A percentile compares a stretch with the other conserved stretches of the same genome.
phyloP scores from a whole-genome alignment of 2,888 invertebrate species.

The Tanaodytes sp. region DNA sequence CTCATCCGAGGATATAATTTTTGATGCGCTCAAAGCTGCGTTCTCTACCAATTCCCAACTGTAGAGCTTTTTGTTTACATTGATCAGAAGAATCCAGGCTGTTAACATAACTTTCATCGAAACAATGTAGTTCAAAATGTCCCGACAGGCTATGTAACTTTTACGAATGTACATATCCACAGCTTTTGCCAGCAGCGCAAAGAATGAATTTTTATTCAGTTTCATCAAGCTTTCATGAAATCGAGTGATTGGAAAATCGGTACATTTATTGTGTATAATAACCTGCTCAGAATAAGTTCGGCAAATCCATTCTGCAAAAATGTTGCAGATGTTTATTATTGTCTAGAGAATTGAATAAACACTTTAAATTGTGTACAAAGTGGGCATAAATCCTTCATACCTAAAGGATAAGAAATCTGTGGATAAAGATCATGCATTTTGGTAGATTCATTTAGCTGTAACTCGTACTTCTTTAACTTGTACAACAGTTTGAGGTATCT shows the following conservation, averaged over 20 bases:
- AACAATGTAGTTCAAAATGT: conserved; percentile 73
- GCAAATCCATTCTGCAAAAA: conserved; percentile 77
- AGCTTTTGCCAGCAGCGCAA: conserved; percentile 78
- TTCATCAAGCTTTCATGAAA: conserved; percentile 75
- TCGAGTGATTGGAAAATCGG: conserved; percentile 72
- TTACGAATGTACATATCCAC: conserved; percentile 75
- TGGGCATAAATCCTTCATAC: no score
- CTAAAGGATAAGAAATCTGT: conserved; percentile 74
- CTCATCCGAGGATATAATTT: conserved; percentile 66
- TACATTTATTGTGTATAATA: conserved; percentile 56
- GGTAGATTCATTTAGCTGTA: conserved; percentile 73
- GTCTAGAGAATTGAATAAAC: no score
- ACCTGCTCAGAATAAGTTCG: conserved; percentile 75
- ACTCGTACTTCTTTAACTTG: conserved; percentile 70
- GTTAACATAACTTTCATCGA: conserved; percentile 71
- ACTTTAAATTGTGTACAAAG: no score
- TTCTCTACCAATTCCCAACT: conserved; percentile 75
- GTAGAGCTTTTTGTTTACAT: conserved; percentile 74
- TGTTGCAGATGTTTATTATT: not conserved
- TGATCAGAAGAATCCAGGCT: conserved; percentile 74
- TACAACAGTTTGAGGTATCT: conserved; percentile 75
- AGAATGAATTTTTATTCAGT: conserved; percentile 77
- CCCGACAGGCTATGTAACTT: conserved; percentile 76
- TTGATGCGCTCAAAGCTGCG: conserved; percentile 69
- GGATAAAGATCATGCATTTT: conserved; percentile 74